Evolutionary conservation across 2,888 invertebrate genomes (phyloP), one percentile per base, ranked within the genome.

Genomic region (Sipha maydis): DNA sequence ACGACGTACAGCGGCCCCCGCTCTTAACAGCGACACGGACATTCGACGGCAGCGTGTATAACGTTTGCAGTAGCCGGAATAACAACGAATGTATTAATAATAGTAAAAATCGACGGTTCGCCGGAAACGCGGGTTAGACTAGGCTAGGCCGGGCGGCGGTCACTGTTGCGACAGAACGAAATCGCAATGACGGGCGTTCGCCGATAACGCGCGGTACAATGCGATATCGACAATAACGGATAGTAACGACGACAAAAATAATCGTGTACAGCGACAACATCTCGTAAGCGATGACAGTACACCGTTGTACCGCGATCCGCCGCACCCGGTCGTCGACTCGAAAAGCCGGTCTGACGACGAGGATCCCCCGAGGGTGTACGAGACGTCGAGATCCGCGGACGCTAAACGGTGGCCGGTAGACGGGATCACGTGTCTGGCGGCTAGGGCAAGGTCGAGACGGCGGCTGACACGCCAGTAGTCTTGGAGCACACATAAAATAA

Each of bases 341-440:
- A 83, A 56, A 83, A 83, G 28, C 73, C 34, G 83, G 73, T 83
- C 54, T 9, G n/a, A n/a, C n/a, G n/a, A 21, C n/a, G 41, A 3
- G 7, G 25, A 34, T 48, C 19, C 54, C 56, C 83, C 34, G 14
- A 8, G 73, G 73, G 17, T 25, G n/a, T 34, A 83, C 73, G 17
- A 83, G 71, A 54, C 54, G 34, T 31, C 3, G 71, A n/a, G 34
- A 28, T 19, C n/a, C n/a, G n/a, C n/a, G n/a, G n/a, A n/a, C 17
- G n/a, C 17, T 25, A 82, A 82, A 82, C 82, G 83, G 34, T 54
- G 54, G 73, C 71, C 34, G 34, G 73, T 54, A 19, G 54, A 73
- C 34, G 54, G 17, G n/a, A 54, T 38, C 76, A 82, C 82, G 17
- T 73, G 71, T 83, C 73, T 54, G 83, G 17, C 73, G 71, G 73